Percentiles rank a stretch among this genome's conserved stretches.
Conservation (phyloP, 2,888 invertebrate species). For the Macaria liturata region DNA sequence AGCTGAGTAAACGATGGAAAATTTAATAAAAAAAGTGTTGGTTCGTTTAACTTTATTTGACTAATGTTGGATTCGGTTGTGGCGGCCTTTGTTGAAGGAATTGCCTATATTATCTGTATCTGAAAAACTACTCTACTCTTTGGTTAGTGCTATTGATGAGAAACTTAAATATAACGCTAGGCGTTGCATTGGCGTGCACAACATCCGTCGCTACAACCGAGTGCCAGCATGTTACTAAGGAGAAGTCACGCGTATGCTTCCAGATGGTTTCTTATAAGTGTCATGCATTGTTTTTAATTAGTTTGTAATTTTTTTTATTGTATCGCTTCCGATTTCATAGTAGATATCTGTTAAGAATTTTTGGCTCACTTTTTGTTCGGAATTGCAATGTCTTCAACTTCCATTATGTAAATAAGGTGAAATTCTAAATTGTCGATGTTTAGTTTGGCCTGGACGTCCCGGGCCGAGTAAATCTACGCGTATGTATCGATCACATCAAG, state of each 20-base stretch:
- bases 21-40: constrained; percentile 47
- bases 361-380: constrained; percentile 54
- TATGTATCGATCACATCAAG: constrained; percentile 63
- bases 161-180: too few species aligned
- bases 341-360: constrained; percentile 58
- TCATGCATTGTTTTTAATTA: constrained; percentile 61
- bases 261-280: constrained; percentile 64
- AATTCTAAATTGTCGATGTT: constrained; percentile 47
- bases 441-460: too few species aligned
- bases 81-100: too few species aligned
- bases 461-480: constrained; percentile 51
- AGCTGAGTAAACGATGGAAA: constrained; percentile 45
- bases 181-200: too few species aligned
- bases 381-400: constrained; percentile 49
- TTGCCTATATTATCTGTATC: too few species aligned
- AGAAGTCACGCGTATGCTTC: constrained; percentile 74
- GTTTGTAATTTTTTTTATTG: constrained; percentile 65
- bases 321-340: constrained; percentile 62
- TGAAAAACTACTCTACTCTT: too few species aligned
- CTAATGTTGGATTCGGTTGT: not conserved
- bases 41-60: constrained; percentile 54
- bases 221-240: constrained; percentile 40
- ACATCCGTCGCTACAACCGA: not conserved
- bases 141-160: too few species aligned
- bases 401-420: constrained; percentile 56